Evolutionary conservation across 2,797 vertebrate species (phyloP), one percentile per base, ranked within the genome.

Genomic region (Cryptoprocta ferox): DNA sequence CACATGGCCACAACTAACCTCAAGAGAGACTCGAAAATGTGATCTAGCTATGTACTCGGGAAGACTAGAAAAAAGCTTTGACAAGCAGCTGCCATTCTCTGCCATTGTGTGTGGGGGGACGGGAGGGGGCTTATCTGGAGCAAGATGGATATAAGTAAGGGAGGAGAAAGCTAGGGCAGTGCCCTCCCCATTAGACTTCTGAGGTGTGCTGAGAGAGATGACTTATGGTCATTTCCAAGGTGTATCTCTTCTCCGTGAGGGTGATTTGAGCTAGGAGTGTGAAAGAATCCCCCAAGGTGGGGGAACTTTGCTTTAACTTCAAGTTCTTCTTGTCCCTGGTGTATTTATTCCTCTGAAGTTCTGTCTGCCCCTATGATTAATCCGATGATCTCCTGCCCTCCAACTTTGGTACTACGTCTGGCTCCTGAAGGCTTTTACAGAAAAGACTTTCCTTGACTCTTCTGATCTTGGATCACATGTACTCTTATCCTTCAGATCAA

Each of bases 381-480:
- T 78, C 48, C 6, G 73, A 92, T 2, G 2, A 76, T 61, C 26
- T 53, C 48, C 48, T 82, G 26, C 6, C 37, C 37, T 92, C 45
- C 26, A 83, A 35, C 15, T 65, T 89, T 65, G 48, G 75, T 73
- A 68, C 68, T n/a, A 92, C 32, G 71, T 89, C 37, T 86, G 19
- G 4, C 10, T 79, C 15, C 45, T 66, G 61, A 86, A 93, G 14
- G 81, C 32, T 96, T 90, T 92, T 61, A 94, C 45, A 48, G 42
- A 75, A 75, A 75, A 96, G 39, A 80, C 63, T 83, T 93, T 94
- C 32, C 28, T 95, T 84, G 24, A 93, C 9, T 89, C 59, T 92
- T 92, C 28, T 91, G 53, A 87, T 90, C 45, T 32, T 61, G 8
- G 4, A 80, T 70, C 63, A 80, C 32, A 39, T 4, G 16, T 39